phyloP scores from a whole-genome alignment of 2,797 vertebrate genomes.

The Mormyrus proboscirostris region DNA sequence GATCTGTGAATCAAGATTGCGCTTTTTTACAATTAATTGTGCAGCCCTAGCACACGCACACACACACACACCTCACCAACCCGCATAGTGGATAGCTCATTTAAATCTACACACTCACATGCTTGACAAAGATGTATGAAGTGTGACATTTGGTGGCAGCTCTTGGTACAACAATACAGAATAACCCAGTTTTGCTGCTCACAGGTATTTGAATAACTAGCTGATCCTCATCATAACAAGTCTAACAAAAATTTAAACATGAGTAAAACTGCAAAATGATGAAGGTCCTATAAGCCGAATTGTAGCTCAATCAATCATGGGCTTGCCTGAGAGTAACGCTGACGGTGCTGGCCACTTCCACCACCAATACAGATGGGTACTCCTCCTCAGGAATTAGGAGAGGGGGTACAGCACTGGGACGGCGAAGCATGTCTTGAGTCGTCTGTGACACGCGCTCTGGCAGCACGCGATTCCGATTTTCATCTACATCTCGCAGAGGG shows the following conservation, averaged over 20 bases:
- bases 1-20: background rate
- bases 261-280: background rate
- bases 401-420: slow-evolving; percentile 52
- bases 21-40: background rate
- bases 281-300: background rate
- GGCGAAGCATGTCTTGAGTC: slow-evolving; percentile 36
- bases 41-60: background rate
- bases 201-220: background rate
- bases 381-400: slow-evolving; percentile 66
- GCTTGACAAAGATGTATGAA: background rate
- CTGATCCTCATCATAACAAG: background rate
- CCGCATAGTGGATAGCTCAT: background rate
- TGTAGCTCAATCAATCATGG: background rate
- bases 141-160: background rate
- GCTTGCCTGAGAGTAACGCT: slow-evolving; percentile 77
- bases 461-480: slow-evolving; percentile 53
- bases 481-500: slow-evolving; percentile 61
- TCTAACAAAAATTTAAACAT: background rate
- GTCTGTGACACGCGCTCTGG: slow-evolving; percentile 36
- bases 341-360: slow-evolving; percentile 70
- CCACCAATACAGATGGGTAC: slow-evolving; percentile 78
- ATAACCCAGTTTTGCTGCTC: background rate
- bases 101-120: background rate
- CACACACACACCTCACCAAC: background rate
- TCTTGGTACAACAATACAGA: background rate